A percentile compares a stretch with the other conserved stretches of the same genome.
These are phyloP conservation scores for Heterotis niloticus DNA, from an alignment of 2,113 vertebrate genomes.

Conservation along the genomic window DNA sequence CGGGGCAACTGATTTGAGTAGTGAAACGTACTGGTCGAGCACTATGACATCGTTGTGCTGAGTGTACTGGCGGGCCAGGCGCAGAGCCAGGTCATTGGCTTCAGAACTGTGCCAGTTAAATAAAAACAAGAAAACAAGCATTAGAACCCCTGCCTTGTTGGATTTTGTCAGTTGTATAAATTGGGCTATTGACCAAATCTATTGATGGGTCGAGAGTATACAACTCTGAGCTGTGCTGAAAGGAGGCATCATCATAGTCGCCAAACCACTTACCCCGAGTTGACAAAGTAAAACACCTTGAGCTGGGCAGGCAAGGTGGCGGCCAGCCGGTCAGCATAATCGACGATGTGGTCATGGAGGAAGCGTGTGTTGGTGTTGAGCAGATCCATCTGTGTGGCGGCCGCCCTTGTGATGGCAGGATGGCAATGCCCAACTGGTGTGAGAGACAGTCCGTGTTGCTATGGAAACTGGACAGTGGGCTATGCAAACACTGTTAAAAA, in stretches of 20 bases:
- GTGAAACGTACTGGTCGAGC: conserved; percentile 79
- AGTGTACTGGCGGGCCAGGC: conserved; percentile 81
- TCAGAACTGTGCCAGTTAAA: conserved; percentile 72
- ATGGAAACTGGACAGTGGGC: too few relatives aligned
- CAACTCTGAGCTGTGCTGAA: not conserved
- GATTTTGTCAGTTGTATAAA: too few relatives aligned
- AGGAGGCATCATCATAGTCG: too few relatives aligned
- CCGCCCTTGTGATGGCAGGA: conserved; percentile 77
- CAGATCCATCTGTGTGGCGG: conserved; percentile 78
- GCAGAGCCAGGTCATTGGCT: conserved; percentile 87
- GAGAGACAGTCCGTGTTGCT: too few relatives aligned
- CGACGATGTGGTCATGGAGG: conserved; percentile 83
- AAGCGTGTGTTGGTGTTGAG: conserved; percentile 86
- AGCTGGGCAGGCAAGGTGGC: conserved; percentile 77
- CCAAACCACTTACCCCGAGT: conserved; percentile 80
- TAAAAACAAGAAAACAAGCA: not conserved
- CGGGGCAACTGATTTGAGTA: too few relatives aligned
- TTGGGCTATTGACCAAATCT: not conserved
- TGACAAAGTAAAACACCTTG: conserved; percentile 85
- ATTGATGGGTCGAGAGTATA: not conserved
- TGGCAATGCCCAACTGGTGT: conserved; percentile 88
- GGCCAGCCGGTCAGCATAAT: conserved; percentile 78
- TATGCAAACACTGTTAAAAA: too few relatives aligned
- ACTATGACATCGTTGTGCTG: conserved; percentile 81
- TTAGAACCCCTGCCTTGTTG: not conserved